A percentile compares a stretch with the other conserved stretches of the same genome.
These are phyloP conservation scores for Onthophagus sagittarius DNA, from an alignment of 2,888 invertebrate genomes.

Conservation along the genomic window DNA sequence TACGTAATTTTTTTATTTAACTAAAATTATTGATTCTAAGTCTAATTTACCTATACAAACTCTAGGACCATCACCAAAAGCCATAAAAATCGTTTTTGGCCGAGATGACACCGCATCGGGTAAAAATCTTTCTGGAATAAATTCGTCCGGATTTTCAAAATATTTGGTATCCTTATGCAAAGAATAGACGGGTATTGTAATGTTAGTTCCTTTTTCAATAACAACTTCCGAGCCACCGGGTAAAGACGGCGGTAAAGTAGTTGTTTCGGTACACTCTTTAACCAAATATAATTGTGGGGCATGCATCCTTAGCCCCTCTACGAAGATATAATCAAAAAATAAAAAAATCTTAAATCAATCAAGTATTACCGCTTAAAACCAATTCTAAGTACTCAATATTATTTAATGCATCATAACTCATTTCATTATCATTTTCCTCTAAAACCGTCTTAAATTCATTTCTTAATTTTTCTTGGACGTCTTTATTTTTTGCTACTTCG, in stretches of 20 bases:
- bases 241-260: slow-evolving; percentile 28
- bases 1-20: not conserved
- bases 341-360: slow-evolving; percentile 13
- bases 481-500: slow-evolving; percentile 49
- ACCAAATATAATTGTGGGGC: slow-evolving; percentile 25
- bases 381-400: slow-evolving; percentile 52
- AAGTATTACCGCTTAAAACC: slow-evolving; percentile 46
- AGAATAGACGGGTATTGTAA: slow-evolving; percentile 38
- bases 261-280: slow-evolving; percentile 33
- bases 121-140: slow-evolving; percentile 45
- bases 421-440: slow-evolving; percentile 40
- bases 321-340: slow-evolving; percentile 37
- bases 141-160: slow-evolving; percentile 45
- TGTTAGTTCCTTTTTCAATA: slow-evolving; percentile 37
- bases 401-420: slow-evolving; percentile 50
- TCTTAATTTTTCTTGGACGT: slow-evolving; percentile 46
- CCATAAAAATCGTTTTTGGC: slow-evolving; percentile 34
- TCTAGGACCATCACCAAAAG: slow-evolving; percentile 38
- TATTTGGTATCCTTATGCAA: slow-evolving; percentile 43
- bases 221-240: slow-evolving; percentile 28
- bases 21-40: slow-evolving; percentile 8
- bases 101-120: slow-evolving; percentile 34
- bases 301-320: slow-evolving; percentile 29
- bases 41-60: slow-evolving; percentile 33
- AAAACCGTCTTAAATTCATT: slow-evolving; percentile 46